These are phyloP conservation scores for Thrips palmi DNA, from an alignment of 1,140 invertebrate species.

Conservation along the genomic window DNA sequence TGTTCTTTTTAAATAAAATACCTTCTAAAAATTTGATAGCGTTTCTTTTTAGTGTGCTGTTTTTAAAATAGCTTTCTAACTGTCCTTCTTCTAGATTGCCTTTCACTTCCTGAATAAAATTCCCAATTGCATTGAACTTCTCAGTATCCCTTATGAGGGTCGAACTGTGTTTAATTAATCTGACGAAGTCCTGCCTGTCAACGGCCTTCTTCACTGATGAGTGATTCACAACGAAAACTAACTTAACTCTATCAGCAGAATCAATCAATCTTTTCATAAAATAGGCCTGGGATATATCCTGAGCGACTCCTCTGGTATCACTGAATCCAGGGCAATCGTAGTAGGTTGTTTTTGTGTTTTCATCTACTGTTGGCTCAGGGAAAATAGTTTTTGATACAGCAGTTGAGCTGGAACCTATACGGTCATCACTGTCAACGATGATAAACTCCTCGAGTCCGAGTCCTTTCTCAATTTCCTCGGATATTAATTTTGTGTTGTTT, in stretches of 20 bases:
- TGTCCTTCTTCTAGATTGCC: neutral
- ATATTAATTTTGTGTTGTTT: constrained; percentile 6
- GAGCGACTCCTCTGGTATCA: constrained; percentile 12
- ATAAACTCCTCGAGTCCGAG: constrained; percentile 6
- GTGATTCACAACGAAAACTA: constrained; percentile 13
- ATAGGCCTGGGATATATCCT: constrained; percentile 14
- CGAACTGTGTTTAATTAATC: constrained; percentile 7
- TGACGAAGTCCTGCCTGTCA: constrained; percentile 13
- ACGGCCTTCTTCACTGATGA: constrained; percentile 10
- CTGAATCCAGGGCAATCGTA: constrained; percentile 17
- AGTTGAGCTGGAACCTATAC: constrained; percentile 8
- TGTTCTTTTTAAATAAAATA: constrained; percentile 4
- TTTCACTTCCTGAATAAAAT: neutral
- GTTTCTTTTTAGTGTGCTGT: neutral
- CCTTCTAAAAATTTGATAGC: constrained; percentile 9
- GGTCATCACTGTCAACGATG: constrained; percentile 4
- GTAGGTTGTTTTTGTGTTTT: constrained; percentile 1
- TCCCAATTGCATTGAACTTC: constrained; percentile 8
- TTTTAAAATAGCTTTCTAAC: neutral
- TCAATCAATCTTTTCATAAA: constrained; percentile 14
- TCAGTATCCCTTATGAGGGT: constrained; percentile 11
- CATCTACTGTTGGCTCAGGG: constrained; percentile 11
- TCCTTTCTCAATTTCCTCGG: neutral
- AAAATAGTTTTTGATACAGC: constrained; percentile 13
- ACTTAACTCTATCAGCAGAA: constrained; percentile 10